Evolutionary conservation across 2,113 vertebrate species (phyloP).

Genomic region (Seriola rivoliana): DNA sequence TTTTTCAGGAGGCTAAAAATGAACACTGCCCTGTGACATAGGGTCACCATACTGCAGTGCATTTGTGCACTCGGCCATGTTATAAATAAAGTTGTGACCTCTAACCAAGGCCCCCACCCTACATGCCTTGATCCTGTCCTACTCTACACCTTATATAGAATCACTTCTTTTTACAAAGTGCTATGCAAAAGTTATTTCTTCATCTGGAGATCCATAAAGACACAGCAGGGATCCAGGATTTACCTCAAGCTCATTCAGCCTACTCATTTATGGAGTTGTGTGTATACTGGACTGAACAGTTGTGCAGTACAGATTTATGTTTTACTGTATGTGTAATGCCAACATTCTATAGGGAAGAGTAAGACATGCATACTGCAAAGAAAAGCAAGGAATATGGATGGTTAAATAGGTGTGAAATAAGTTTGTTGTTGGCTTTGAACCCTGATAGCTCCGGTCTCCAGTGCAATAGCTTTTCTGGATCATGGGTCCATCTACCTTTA

Average conservation of each 20-base stretch:
- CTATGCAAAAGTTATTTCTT: background rate
- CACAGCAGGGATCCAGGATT: background rate
- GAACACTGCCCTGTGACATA: background rate
- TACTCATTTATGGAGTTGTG: too few relatives aligned
- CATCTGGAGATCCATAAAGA: background rate
- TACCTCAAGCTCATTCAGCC: background rate
- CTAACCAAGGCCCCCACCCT: background rate
- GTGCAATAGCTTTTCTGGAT: background rate
- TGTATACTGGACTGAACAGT: background rate
- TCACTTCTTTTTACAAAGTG: background rate
- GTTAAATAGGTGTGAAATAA: background rate
- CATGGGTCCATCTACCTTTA: background rate
- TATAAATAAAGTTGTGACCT: conserved; percentile 27
- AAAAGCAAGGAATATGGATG: background rate
- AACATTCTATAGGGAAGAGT: background rate
- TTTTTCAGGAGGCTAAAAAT: conserved; percentile 20
- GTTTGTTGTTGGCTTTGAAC: background rate
- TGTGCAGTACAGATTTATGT: background rate
- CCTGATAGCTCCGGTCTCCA: too few relatives aligned
- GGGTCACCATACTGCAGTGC: background rate
- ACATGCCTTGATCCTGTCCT: background rate
- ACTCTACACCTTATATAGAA: background rate
- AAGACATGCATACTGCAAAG: background rate
- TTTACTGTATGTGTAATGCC: background rate
- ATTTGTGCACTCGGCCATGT: background rate